Percentiles rank a stretch among this genome's conserved stretches.
Conservation (phyloP, 2,113 vertebrate species). For the Brevimyrus niger region DNA sequence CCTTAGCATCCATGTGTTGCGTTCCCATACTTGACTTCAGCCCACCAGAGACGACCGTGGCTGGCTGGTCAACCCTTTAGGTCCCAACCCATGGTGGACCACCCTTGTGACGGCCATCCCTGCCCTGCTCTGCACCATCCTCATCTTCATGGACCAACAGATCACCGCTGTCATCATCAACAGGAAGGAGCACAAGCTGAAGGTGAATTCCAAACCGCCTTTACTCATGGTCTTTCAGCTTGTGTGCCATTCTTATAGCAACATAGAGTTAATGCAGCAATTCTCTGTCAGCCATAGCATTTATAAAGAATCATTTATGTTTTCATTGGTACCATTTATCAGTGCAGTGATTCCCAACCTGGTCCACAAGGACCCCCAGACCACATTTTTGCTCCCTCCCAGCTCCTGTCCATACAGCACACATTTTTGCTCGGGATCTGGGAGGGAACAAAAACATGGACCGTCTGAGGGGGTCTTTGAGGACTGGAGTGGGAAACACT, state of each 20-base stretch:
- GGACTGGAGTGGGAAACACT: background rate
- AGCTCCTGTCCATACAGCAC: background rate
- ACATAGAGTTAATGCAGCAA: background rate
- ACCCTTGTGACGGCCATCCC: conserved; percentile 79
- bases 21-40: conserved; percentile 46
- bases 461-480: background rate
- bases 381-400: background rate
- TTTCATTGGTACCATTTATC: background rate
- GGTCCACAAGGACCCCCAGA: background rate
- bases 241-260: background rate
- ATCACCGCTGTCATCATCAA: conserved; percentile 99
- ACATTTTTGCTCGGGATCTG: background rate
- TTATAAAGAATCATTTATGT: background rate
- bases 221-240: background rate
- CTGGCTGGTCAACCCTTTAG: conserved; percentile 88
- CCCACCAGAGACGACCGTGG: conserved; percentile 96
- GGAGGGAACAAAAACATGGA: background rate
- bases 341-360: background rate
- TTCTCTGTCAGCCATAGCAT: background rate
- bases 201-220: conserved; percentile 60
- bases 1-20: background rate
- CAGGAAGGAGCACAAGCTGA: conserved; percentile 97
- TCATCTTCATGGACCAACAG: conserved; percentile 99
- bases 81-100: conserved; percentile 98
- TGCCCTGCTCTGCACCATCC: conserved; percentile 93